A percentile compares a stretch with the other conserved stretches of the same genome.
phyloP scores from a whole-genome alignment of 2,113 vertebrate species.

The Macaca nemestrina region DNA sequence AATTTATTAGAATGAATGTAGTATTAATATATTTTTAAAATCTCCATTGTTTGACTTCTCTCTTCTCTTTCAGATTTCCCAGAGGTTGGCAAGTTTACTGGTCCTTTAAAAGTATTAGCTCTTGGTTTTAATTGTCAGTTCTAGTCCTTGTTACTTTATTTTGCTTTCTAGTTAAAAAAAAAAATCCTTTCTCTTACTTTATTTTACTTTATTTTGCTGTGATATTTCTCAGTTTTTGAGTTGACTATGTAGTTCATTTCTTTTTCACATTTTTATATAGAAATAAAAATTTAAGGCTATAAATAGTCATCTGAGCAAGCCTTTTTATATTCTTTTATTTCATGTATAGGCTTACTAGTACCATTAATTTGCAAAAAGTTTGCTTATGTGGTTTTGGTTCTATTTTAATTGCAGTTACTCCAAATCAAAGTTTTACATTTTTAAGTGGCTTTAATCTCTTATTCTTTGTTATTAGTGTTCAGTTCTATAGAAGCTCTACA shows the following conservation, averaged over 20 bases:
- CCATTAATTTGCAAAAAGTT: neutral
- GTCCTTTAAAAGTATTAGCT: neutral
- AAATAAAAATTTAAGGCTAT: neutral
- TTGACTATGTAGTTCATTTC: neutral
- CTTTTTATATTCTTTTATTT: neutral
- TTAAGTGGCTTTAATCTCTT: neutral
- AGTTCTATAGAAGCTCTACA: neutral
- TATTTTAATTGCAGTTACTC: neutral
- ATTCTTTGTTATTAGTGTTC: neutral
- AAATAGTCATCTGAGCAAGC: neutral
- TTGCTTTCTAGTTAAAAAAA: constrained; percentile 6
- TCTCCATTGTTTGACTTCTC: neutral
- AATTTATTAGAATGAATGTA: neutral
- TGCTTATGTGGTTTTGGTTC: neutral
- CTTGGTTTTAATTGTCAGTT: neutral
- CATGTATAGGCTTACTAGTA: neutral
- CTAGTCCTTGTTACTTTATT: neutral
- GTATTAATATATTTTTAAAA: neutral
- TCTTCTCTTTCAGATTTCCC: neutral
- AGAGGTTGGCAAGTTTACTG: neutral
- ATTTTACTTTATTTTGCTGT: neutral
- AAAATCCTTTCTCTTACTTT: neutral
- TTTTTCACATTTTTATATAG: neutral
- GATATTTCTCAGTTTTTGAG: neutral
- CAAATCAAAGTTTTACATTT: neutral